A percentile compares a stretch with the other conserved stretches of the same genome.
These are phyloP conservation scores for Colinus virginianus DNA, from an alignment of 2,113 vertebrate species.

Conservation along the genomic window DNA sequence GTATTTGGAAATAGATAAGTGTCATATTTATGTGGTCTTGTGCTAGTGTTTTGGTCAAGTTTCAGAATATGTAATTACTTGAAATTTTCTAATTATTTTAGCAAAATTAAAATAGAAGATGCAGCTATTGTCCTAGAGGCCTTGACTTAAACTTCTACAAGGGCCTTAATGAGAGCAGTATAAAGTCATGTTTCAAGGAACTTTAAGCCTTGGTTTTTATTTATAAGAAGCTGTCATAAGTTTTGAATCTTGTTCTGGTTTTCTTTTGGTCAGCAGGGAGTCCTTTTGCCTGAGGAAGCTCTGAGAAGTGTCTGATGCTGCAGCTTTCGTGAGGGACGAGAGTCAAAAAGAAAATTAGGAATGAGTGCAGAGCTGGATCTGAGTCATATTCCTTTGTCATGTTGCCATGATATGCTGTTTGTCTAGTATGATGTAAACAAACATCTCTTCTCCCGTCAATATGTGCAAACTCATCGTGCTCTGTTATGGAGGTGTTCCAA, in stretches of 20 bases:
- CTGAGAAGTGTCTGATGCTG: not conserved
- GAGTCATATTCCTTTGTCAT: not conserved
- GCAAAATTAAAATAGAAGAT: not conserved
- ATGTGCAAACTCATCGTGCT: not conserved
- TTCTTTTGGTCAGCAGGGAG: not conserved
- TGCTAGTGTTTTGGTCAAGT: not conserved
- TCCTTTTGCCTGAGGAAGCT: not conserved
- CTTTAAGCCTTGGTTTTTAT: not conserved
- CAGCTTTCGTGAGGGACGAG: not conserved
- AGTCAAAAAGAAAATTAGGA: not conserved
- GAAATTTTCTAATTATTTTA: not conserved
- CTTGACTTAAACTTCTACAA: not conserved
- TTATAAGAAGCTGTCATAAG: not conserved
- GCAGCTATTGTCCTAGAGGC: not conserved
- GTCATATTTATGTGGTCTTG: not conserved
- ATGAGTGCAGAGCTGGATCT: not conserved
- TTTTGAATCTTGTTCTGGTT: not conserved
- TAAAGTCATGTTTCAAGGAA: not conserved
- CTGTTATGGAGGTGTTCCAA: not conserved
- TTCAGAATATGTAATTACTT: not conserved
- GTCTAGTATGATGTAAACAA: not conserved
- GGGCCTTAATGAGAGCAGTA: not conserved
- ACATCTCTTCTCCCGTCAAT: not conserved
- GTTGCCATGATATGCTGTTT: not conserved
- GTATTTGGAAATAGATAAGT: not conserved